Base-by-base conservation (phyloP, 2,113 vertebrate species). In the Mystacornis crossleyi region DNA sequence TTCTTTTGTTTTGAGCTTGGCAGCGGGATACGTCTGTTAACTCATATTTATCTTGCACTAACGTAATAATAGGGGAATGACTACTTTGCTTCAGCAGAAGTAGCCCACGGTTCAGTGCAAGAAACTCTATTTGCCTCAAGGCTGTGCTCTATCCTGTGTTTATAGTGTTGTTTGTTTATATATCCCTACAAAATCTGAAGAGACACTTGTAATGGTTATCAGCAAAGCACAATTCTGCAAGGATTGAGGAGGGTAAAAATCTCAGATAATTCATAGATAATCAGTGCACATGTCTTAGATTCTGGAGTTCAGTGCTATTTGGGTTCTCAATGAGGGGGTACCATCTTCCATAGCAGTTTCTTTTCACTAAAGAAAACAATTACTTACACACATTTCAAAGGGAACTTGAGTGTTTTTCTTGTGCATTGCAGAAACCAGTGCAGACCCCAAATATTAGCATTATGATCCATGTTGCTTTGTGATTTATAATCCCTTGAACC, bases 381-480 rank as follows among this genome's bases (percentile, higher is more conserved):
- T 31, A 20, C 31, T 61, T 84, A 34, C n/a, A 81, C 28, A 85
- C 3, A 26, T 88, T 93, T 69, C 31, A 69, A 94, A 83, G 47
- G 51, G 5, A 81, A 25, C 29, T 28, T 40, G 47, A 16, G 38
- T 89, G 40, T 53, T 79, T 96, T 97, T 79, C 81, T 90, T 86
- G 58, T 84, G 55, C 36, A 43, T 65, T 51, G 77, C 43, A 65
- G 82, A 90, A 94, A 48, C 9, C 42, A 57, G 31, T 57, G 50
- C 60, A 54, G 78, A 50, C 31, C 64, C 33, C 75, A 95, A 97
- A 86, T 86, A 84, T 95, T 93, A 90, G 18, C 47, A 61, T 79
- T 83, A 60, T 80, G 36, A 12, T 91, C 72, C 51, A 5, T 71
- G 40, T 94, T 92, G 50, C 34, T 90, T 92, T 93, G 57, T 31